phyloP scores from a whole-genome alignment of 2,797 vertebrate genomes.

The Podarcis siculus region DNA sequence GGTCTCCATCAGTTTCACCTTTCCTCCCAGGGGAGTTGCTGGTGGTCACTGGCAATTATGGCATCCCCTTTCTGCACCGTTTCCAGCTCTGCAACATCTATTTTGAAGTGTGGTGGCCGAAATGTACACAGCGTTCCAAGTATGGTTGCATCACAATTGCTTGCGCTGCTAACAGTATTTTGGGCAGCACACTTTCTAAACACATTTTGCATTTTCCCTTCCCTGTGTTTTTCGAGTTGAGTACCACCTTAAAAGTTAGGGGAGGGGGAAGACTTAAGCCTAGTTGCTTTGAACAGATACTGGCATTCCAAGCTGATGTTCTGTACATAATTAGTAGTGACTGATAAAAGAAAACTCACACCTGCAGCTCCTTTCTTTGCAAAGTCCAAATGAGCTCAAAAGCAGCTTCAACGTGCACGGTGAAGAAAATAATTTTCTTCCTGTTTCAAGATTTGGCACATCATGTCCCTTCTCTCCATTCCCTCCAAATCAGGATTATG shows the following conservation, averaged over 20 bases:
- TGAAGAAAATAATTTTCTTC: conserved; percentile 52
- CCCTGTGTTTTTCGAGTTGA: fast-evolving
- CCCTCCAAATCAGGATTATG: too few species aligned
- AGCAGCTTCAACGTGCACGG: conserved; percentile 35
- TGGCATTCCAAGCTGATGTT: conserved; percentile 80
- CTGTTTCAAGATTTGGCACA: conserved; percentile 32
- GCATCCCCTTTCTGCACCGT: not conserved
- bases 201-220: fast-evolving
- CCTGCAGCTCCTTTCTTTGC: conserved; percentile 82
- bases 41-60: too few species aligned
- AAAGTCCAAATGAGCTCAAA: conserved; percentile 59
- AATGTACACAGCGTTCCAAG: not conserved
- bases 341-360: conserved; percentile 86
- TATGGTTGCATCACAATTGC: not conserved
- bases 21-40: not conserved
- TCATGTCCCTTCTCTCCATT: conserved; percentile 9
- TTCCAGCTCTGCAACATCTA: not conserved
- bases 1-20: not conserved
- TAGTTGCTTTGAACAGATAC: conserved; percentile 56
- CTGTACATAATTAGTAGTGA: conserved; percentile 82
- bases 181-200: fast-evolving
- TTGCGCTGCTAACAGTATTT: not conserved
- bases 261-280: not conserved
- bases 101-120: not conserved
- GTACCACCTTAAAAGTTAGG: conserved; percentile 18